phyloP scores from a whole-genome alignment of 2,797 vertebrate species.

The Protosalanx chinensis region DNA sequence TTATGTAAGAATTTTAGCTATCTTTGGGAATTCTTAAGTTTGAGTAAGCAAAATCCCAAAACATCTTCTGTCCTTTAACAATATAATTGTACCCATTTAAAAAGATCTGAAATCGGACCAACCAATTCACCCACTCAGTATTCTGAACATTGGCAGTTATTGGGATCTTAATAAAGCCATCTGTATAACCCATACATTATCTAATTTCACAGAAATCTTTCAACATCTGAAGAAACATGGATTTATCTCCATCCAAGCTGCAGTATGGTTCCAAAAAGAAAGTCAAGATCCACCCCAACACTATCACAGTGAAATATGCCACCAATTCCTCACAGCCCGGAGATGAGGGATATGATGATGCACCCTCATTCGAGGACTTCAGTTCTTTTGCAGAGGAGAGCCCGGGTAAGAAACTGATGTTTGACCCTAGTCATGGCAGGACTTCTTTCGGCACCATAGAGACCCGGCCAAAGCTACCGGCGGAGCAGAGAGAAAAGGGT shows the following conservation, averaged over 20 bases:
- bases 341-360: slow-evolving; percentile 87
- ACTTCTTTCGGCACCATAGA: slow-evolving; percentile 91
- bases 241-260: slow-evolving; percentile 75
- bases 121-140: background rate
- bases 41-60: slow-evolving; percentile 8
- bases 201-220: slow-evolving; percentile 51
- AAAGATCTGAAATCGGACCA: background rate
- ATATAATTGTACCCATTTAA: background rate
- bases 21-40: slow-evolving; percentile 28
- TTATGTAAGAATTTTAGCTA: slow-evolving; percentile 41
- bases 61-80: background rate
- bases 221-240: slow-evolving; percentile 74
- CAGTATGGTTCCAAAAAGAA: slow-evolving; percentile 88
- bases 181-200: slow-evolving; percentile 13
- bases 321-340: slow-evolving; percentile 95
- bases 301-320: slow-evolving; percentile 93
- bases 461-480: slow-evolving; percentile 66
- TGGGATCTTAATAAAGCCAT: background rate
- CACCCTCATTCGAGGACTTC: slow-evolving; percentile 83
- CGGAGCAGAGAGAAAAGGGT: slow-evolving; percentile 70
- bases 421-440: slow-evolving; percentile 75
- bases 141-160: too few relatives aligned
- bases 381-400: slow-evolving; percentile 84
- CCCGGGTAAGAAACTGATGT: slow-evolving; percentile 81
- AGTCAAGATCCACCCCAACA: slow-evolving; percentile 96